Evolutionary conservation across 2,888 invertebrate genomes (phyloP).

Genomic region (Drosophila gaucha): DNA sequence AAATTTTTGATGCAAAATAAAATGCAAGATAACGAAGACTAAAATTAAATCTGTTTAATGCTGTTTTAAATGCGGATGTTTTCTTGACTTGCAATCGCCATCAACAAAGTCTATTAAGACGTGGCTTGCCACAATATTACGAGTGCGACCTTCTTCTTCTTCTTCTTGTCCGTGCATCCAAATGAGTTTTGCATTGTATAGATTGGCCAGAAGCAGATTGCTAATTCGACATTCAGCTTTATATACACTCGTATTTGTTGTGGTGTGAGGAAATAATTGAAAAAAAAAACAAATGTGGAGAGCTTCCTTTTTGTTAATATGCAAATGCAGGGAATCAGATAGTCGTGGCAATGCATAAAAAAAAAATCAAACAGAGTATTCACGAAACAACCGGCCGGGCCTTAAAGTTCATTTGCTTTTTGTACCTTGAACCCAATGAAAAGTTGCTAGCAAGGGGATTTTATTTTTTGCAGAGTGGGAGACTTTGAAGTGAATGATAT

Average conservation of each 20-base stretch:
- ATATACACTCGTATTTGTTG: too few species aligned
- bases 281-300: too few species aligned
- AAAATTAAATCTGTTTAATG: not conserved
- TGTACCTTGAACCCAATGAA: slow-evolving; percentile 4
- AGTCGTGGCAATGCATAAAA: not conserved
- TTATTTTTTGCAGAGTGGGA: not conserved
- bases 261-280: not conserved
- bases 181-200: not conserved
- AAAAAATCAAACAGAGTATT: not conserved
- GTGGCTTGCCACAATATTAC: not conserved
- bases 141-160: not conserved
- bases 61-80: not conserved
- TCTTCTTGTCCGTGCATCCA: not conserved
- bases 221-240: too few species aligned
- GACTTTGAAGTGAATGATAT: too few species aligned
- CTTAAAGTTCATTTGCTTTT: not conserved
- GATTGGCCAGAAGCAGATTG: not conserved
- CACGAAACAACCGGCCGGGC: not conserved
- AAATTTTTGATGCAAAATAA: not conserved
- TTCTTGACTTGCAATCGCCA: not conserved
- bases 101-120: not conserved
- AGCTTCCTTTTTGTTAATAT: not conserved
- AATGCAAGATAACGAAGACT: not conserved
- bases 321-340: not conserved
- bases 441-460: not conserved